These are phyloP conservation scores for Leptoclinus maculatus DNA, from an alignment of 2,797 vertebrate species.

Conservation along the genomic window DNA sequence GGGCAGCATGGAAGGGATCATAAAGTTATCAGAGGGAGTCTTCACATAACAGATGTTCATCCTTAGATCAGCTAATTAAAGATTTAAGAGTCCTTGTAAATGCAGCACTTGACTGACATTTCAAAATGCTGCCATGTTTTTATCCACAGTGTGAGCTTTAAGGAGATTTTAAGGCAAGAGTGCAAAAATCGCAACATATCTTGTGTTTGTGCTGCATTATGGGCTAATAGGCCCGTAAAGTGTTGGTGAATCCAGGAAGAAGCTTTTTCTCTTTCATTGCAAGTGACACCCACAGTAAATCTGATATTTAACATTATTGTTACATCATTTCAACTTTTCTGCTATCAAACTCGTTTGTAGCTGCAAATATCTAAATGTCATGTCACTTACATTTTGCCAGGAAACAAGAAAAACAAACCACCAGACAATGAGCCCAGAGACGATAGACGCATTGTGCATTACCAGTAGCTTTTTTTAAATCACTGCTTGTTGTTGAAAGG, in stretches of 20 bases:
- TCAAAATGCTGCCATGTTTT: not conserved
- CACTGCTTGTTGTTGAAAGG: not conserved
- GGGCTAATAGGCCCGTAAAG: not conserved
- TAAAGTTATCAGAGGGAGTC: not conserved
- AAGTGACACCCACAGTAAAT: slow-evolving; percentile 24
- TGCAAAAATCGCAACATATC: slow-evolving; percentile 12
- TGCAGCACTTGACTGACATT: not conserved
- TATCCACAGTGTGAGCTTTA: not conserved
- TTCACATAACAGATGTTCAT: not conserved
- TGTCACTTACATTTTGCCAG: slow-evolving; percentile 19
- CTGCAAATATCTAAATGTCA: slow-evolving; percentile 40
- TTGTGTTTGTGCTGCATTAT: slow-evolving; percentile 13
- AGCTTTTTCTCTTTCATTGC: slow-evolving; percentile 1
- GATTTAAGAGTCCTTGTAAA: not conserved
- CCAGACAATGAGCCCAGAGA: not conserved
- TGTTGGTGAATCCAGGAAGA: slow-evolving; percentile 2
- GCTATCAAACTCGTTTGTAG: slow-evolving; percentile 8
- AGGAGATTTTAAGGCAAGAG: slow-evolving; percentile 5
- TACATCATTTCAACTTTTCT: slow-evolving; percentile 16
- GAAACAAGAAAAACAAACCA: slow-evolving; percentile 21
- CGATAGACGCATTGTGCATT: not conserved
- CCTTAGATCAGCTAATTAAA: slow-evolving; percentile 3
- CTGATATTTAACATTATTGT: slow-evolving; percentile 39
- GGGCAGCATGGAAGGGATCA: not conserved
- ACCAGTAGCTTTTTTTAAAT: not conserved